Percentiles rank a stretch among this genome's conserved stretches.
These are phyloP conservation scores for Willisornis vidua DNA, from an alignment of 2,113 vertebrate species.

Conservation along the genomic window DNA sequence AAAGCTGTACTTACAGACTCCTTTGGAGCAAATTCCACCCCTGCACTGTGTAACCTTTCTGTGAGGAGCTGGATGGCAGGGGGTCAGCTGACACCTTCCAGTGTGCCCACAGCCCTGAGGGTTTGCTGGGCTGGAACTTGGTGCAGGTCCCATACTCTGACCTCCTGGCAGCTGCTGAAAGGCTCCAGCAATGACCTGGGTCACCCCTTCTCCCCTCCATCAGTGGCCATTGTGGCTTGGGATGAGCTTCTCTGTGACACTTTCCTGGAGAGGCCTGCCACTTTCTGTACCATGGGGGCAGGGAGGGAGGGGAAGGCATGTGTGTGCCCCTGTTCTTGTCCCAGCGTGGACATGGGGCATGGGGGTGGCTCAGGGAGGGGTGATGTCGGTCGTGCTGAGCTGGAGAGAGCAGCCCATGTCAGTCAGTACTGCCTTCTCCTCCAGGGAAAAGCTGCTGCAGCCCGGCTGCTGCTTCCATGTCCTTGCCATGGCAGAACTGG, in stretches of 20 bases:
- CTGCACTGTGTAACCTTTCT: rapidly evolving
- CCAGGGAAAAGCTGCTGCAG: background rate
- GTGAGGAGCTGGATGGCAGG: background rate
- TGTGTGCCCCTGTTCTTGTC: background rate
- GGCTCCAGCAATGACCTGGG: background rate
- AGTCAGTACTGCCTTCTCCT: background rate
- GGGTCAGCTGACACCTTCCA: background rate
- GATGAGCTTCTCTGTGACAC: background rate
- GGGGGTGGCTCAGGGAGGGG: rapidly evolving
- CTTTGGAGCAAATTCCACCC: background rate
- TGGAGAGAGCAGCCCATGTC: background rate
- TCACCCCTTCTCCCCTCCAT: background rate
- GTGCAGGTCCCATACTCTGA: background rate
- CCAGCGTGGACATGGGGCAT: rapidly evolving
- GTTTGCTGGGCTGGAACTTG: background rate
- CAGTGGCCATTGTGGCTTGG: too few relatives aligned
- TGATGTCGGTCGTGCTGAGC: rapidly evolving
- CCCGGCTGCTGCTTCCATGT: background rate
- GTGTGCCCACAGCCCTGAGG: background rate
- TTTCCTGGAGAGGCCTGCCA: background rate
- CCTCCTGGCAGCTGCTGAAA: rapidly evolving
- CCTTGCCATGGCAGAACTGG: background rate
- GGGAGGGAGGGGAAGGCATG: background rate
- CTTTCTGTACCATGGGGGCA: rapidly evolving
- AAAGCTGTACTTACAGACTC: background rate